Conservation (phyloP, 2,888 invertebrate species). For the Fragum fragum region DNA sequence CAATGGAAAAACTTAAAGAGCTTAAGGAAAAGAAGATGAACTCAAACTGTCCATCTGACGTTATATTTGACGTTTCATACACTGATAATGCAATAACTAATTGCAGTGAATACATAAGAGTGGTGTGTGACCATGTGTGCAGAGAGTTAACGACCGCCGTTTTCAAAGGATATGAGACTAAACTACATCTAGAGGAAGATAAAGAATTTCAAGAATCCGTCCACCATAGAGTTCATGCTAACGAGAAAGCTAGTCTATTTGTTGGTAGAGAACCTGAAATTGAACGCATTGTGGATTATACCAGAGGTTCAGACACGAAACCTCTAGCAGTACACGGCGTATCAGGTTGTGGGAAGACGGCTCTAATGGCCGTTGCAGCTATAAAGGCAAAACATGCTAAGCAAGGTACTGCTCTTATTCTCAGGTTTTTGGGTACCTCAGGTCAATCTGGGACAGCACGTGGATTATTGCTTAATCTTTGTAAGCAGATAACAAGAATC, state of each 20-base stretch:
- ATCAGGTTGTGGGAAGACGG: slow-evolving; percentile 83
- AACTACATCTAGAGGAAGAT: slow-evolving; percentile 58
- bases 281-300: slow-evolving; percentile 36
- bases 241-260: slow-evolving; percentile 56
- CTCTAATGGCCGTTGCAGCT: slow-evolving; percentile 76
- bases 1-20: slow-evolving; percentile 45
- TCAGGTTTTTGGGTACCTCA: slow-evolving; percentile 77
- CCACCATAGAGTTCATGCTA: slow-evolving; percentile 56
- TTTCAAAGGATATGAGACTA: slow-evolving; percentile 46
- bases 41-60: slow-evolving; percentile 4
- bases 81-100: slow-evolving; percentile 1
- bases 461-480: slow-evolving; percentile 63
- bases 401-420: slow-evolving; percentile 48
- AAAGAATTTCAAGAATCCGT: slow-evolving; percentile 53
- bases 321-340: slow-evolving; percentile 78
- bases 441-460: slow-evolving; percentile 72
- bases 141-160: slow-evolving; percentile 46
- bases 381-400: slow-evolving; percentile 37
- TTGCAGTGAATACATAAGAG: slow-evolving; percentile 37
- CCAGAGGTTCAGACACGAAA: slow-evolving; percentile 26
- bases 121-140: slow-evolving; percentile 54
- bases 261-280: slow-evolving; percentile 60
- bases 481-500: slow-evolving; percentile 66
- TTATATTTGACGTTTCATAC: slow-evolving; percentile 42
- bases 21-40: slow-evolving; percentile 49